Base-by-base conservation (phyloP, 2,797 vertebrate genomes). In the Arrhamphus sclerolepis region DNA sequence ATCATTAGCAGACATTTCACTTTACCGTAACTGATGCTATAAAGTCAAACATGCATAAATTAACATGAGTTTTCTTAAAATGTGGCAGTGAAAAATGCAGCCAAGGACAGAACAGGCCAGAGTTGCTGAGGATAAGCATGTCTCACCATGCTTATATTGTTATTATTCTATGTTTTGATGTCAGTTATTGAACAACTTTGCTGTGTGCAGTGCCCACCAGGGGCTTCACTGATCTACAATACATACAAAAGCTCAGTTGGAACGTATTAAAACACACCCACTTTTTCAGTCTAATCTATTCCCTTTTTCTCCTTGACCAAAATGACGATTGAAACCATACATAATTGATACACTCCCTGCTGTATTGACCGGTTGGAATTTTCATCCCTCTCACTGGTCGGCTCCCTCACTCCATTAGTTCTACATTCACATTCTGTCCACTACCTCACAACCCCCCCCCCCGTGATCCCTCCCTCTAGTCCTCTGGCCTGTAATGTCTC, bases 271-370 rank as follows among this genome's bases (percentile, higher is more conserved):
- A 38, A 70, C 24, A 61, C 39, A 56, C 43, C 21, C 52, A 2
- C 39, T 46, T 29, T 43, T 61, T 39, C 10, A 26, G 22, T 29
- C 51, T 21, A 53, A 61, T 63, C 66, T 39, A 14, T 49, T 73
- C 64, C 69, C 50, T 53, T 51, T 52, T 21, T 59, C 61, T 61
- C 24, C 29, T 62, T 42, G 19, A 65, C 74, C 80, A 62, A 80
- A 86, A 84, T 62, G 66, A 66, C 54, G 56, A 72, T 56, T 81
- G 74, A 67, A 77, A 62, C 61, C 82, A 90, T 92, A 89, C 78
- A 92, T 92, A 90, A 92, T 92, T 93, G 86, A 93, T 92, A 86
- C 58, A 64, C 89, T 88, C 79, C 89, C 80, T 11, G 76, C 85
- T 82, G 56, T 86, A 92, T 92, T 77, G 86, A 92, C 89, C 81